Evolutionary conservation across 2,113 vertebrate genomes (phyloP).

Genomic region (Arizona elegans): DNA sequence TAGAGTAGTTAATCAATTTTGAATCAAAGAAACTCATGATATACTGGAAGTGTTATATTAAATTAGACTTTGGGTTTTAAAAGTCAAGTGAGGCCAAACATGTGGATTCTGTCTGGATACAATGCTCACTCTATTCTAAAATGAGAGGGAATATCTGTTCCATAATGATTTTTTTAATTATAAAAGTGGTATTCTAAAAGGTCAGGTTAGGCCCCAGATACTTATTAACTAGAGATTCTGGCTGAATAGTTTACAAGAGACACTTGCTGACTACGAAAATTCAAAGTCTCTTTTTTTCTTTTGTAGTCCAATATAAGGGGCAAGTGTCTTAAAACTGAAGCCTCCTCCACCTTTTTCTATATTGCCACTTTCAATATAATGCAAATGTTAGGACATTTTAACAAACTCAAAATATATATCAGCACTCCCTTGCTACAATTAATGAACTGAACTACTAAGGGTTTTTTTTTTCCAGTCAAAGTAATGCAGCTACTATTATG

Average conservation of each 20-base stretch:
- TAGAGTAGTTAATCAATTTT: constrained; percentile 1
- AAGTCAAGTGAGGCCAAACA: not conserved
- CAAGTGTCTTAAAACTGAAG: not conserved
- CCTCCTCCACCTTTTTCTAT: not conserved
- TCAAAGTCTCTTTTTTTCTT: not conserved
- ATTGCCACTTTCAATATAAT: not conserved
- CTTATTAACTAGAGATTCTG: not conserved
- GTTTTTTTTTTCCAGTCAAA: not conserved
- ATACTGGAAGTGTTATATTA: not conserved
- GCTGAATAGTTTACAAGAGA: not conserved
- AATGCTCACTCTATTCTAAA: not conserved
- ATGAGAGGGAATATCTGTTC: not conserved
- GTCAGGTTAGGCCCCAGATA: not conserved
- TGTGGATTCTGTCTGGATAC: not conserved
- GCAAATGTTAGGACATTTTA: not conserved
- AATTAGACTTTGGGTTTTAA: not conserved
- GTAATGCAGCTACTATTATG: not conserved
- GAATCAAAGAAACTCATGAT: constrained; percentile 5
- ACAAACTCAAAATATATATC: not conserved
- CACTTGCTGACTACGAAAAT: not conserved
- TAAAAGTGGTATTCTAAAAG: not conserved
- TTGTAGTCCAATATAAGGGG: not conserved
- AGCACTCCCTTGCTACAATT: not conserved
- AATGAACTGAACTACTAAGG: not conserved
- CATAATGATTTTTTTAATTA: not conserved